Percentiles rank a stretch among this genome's conserved stretches.
phyloP scores from a whole-genome alignment of 1,140 invertebrate genomes.

The Brachionus sp. region DNA sequence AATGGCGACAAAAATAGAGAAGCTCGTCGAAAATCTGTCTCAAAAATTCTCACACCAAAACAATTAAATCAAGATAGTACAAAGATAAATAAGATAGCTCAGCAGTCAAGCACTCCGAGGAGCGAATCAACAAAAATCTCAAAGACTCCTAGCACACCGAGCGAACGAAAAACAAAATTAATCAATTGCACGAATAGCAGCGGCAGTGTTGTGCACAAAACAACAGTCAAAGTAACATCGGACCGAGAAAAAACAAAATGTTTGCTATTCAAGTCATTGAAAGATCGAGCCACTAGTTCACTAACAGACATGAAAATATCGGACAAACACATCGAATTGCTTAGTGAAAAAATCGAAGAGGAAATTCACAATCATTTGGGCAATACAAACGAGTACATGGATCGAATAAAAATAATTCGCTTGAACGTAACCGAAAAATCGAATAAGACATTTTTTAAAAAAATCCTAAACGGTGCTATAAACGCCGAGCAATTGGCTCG shows the following conservation, averaged over 20 bases:
- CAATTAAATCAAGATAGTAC: background rate
- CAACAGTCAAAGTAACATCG: background rate
- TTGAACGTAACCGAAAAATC: background rate
- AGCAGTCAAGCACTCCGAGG: background rate
- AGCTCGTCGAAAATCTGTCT: background rate
- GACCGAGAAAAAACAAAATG: background rate
- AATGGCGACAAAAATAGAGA: no score
- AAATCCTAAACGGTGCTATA: background rate
- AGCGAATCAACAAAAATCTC: background rate
- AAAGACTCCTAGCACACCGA: background rate
- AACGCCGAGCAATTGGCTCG: background rate
- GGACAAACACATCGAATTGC: background rate
- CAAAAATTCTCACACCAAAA: background rate
- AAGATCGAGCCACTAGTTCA: background rate
- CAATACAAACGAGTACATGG: background rate
- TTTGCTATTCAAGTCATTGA: background rate
- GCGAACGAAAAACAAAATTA: background rate
- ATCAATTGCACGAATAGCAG: background rate
- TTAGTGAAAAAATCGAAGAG: background rate
- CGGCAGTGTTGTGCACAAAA: background rate
- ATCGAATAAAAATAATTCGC: background rate
- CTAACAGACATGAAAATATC: background rate
- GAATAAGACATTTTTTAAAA: constrained; percentile 19
- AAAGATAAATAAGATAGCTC: background rate
- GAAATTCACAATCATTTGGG: background rate